Percentiles rank a stretch among this genome's conserved stretches.
Conservation (phyloP, 2,888 invertebrate species). For the Epirrhoe tristata region DNA sequence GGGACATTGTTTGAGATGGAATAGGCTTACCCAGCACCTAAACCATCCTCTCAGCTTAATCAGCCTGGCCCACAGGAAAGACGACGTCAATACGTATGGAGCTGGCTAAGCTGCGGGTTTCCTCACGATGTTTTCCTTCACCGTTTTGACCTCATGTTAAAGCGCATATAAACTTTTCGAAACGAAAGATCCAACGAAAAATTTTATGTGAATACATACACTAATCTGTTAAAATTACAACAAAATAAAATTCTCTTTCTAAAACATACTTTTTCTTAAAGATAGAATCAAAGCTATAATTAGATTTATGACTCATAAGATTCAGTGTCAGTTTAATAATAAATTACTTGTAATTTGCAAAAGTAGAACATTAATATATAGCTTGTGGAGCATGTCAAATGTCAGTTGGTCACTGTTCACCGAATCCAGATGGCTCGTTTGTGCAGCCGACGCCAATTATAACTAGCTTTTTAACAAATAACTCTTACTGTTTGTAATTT, state of each 20-base stretch:
- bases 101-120: too few species aligned
- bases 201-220: too few species aligned
- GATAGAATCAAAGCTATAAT: constrained; percentile 7
- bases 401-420: constrained; percentile 45
- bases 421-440: constrained; percentile 15
- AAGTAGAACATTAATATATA: constrained; percentile 35
- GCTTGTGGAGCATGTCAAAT: constrained; percentile 41
- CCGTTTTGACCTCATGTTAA: too few species aligned
- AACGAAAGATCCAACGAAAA: too few species aligned
- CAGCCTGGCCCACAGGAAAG: too few species aligned
- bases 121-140: too few species aligned
- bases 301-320: constrained; percentile 19
- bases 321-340: constrained; percentile 19
- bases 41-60: too few species aligned
- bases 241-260: not conserved
- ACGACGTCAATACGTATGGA: too few species aligned
- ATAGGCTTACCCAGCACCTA: too few species aligned
- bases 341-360: constrained; percentile 22
- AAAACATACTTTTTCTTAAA: constrained; percentile 12
- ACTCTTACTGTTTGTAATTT: not conserved
- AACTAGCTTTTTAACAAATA: constrained; percentile 3
- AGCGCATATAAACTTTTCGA: too few species aligned
- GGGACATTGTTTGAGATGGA: too few species aligned
- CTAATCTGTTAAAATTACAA: not conserved
- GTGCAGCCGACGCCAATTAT: constrained; percentile 10